phyloP scores from a whole-genome alignment of 2,888 invertebrate species.

The Silvanus unidentatus region DNA sequence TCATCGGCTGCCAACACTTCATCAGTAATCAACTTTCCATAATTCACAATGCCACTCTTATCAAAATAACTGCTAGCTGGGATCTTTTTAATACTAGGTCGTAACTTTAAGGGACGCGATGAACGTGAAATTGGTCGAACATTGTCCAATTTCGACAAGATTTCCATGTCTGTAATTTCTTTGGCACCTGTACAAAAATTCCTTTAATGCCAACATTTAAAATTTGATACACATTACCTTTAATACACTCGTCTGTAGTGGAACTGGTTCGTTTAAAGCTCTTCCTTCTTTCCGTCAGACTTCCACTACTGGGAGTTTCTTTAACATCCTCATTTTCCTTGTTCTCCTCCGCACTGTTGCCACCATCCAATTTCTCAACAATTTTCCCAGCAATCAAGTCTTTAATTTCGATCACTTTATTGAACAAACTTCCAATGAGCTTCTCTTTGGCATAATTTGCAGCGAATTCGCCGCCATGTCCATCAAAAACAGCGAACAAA shows the following conservation, averaged over 20 bases:
- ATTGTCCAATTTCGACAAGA: slow-evolving; percentile 57
- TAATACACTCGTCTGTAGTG: slow-evolving; percentile 49
- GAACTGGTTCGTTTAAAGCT: slow-evolving; percentile 62
- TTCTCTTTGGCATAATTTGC: slow-evolving; percentile 89
- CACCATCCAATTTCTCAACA: slow-evolving; percentile 23
- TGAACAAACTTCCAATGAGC: slow-evolving; percentile 71
- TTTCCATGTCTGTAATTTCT: slow-evolving; percentile 63
- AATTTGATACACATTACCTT: slow-evolving; percentile 34
- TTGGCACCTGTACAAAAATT: slow-evolving; percentile 17
- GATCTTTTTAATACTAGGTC: slow-evolving; percentile 47
- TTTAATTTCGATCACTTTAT: slow-evolving; percentile 69
- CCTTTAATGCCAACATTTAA: too few relatives aligned
- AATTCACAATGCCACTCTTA: slow-evolving; percentile 69
- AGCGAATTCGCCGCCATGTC: slow-evolving; percentile 93
- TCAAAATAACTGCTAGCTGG: slow-evolving; percentile 62
- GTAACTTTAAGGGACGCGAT: slow-evolving; percentile 50
- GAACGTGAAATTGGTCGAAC: slow-evolving; percentile 52
- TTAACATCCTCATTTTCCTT: slow-evolving; percentile 44
- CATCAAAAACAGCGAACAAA: slow-evolving; percentile 89
- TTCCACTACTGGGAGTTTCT: slow-evolving; percentile 40
- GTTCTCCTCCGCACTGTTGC: slow-evolving; percentile 42
- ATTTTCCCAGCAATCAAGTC: slow-evolving; percentile 56
- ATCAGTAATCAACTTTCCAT: slow-evolving; percentile 75
- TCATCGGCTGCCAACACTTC: slow-evolving; percentile 82
- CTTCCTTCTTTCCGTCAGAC: slow-evolving; percentile 52